Evolutionary conservation across 1,140 invertebrate genomes (phyloP), one percentile per base, ranked within the genome.

Genomic region (Platyscapa corneri): DNA sequence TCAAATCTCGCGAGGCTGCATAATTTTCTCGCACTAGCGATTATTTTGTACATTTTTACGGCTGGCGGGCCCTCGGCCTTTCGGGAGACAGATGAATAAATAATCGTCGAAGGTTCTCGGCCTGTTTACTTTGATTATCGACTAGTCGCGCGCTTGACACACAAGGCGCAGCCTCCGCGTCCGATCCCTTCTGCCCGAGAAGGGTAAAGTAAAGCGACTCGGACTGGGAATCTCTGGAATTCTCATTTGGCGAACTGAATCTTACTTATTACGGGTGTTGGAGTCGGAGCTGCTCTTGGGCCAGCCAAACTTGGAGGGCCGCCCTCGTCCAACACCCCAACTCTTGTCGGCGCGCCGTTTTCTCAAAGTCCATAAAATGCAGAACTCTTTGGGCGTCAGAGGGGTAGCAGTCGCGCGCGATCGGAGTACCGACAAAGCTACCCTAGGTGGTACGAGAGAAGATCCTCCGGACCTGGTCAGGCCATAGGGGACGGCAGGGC

Each of bases 161-260:
- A 7, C 42, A 60, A 14, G 23, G 10, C 23, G 18, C 53, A 18
- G 3, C 3, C 53, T 56, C 53, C 46, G 27, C 46, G 2, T 42
- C 5, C 75, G 42, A 12, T 3, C 32, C 76, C 76, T 60, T 10
- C 2, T 7, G 30, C 46, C 56, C 42, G 42, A 42, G 32, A 77
- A 77, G 75, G 16, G 46, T 46, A 30, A 49, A 20, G 76, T 10
- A 27, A 78, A 14, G 30, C 6, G 12, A 46, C n/a, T n/a, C n/a
- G n/a, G 20, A 30, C 16, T 8, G 56, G 23, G n/a, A n/a, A n/a
- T n/a, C 23, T 23, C 56, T 49, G 20, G 32, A 46, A 82, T 64
- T 83, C 60, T 76, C 70, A 83, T 83, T 83, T 46, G 37, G 34
- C 72, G 76, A 76, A 76, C 72, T 76, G 72, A 83, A 83, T 83